Base-by-base conservation (phyloP, 2,797 vertebrate genomes). In the Premnoplex brunnescens region DNA sequence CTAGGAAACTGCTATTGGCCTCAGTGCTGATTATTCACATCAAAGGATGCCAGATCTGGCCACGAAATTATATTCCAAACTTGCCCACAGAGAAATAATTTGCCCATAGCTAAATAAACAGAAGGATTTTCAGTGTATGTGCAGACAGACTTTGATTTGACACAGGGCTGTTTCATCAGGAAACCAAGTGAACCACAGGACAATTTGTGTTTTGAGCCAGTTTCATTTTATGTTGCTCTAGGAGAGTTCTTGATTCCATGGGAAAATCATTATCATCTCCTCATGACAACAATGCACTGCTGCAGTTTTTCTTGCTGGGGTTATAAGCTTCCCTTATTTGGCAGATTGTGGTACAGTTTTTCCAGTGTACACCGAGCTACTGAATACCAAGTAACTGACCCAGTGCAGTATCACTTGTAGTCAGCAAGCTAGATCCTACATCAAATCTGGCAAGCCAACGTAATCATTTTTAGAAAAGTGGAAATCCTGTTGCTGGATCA, bases 201-300 rank as follows among this genome's bases (percentile, higher is more conserved):
- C 19, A 83, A 46, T 60, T 64, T 77, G 41, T 64, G 23, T 62
- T 73, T 51, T 72, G 23, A 84, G 39, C 8, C 9, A 8, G 11
- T 91, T 80, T 56, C 5, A 27, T 54, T 86, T 93, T 22, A 23
- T 26, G 24, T 18, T 88, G 20, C 34, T 62, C 5, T 75, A 84
- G 37, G 59, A 85, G 48, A 77, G 17, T 58, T 77, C 41, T 77
- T 60, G 26, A 48, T 64, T 91, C 41, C 19, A n/a, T 60, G n/a
- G 10, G 34, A 80, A 88, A 81, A 68, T 16, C 32, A 36, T 54
- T 39, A n/a, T 59, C 34, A 13, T 44, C 0, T 0, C 18, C 41
- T 79, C 0, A 0, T 73, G 48, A 55, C 7, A 30, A 8, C 0
- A 9, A 22, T 27, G 27, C 2, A 2, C 23, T 43, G 44, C 30